These are phyloP conservation scores for Aphodius sticticus DNA, from an alignment of 2,888 invertebrate species.

Conservation along the genomic window DNA sequence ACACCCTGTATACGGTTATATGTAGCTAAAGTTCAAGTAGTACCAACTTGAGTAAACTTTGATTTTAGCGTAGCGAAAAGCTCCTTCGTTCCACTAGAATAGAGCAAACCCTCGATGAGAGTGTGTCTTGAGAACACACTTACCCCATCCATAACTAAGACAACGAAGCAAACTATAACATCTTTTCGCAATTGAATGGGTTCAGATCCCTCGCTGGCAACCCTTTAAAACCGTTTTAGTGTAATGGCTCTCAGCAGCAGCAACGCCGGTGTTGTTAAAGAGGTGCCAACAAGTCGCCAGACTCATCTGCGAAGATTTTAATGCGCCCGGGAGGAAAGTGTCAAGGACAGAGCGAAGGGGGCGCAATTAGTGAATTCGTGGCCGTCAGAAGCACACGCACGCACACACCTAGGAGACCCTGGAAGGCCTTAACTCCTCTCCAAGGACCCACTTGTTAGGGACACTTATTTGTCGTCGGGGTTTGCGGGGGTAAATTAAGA, in stretches of 20 bases:
- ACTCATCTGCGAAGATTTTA: slow-evolving; percentile 33
- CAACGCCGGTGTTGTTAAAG: slow-evolving; percentile 33
- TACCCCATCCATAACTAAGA: background rate
- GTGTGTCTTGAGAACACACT: background rate
- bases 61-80: background rate
- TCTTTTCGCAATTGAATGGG: background rate
- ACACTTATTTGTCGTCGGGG: slow-evolving; percentile 37
- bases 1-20: no score
- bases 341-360: slow-evolving; percentile 42
- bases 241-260: slow-evolving; percentile 28
- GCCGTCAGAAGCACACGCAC: slow-evolving; percentile 44
- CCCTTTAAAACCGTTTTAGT: slow-evolving; percentile 35
- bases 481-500: slow-evolving; percentile 30
- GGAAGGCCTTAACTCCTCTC: slow-evolving; percentile 22
- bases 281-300: slow-evolving; percentile 37
- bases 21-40: no score
- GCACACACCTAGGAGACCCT: background rate
- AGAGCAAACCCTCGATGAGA: background rate
- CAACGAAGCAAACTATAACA: slow-evolving; percentile 4
- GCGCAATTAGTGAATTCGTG: slow-evolving; percentile 46
- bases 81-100: background rate
- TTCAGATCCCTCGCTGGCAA: background rate
- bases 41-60: background rate
- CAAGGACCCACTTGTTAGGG: slow-evolving; percentile 40
- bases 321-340: slow-evolving; percentile 41